Conservation (phyloP, 2,797 vertebrate genomes). For the Tadarida brasiliensis region DNA sequence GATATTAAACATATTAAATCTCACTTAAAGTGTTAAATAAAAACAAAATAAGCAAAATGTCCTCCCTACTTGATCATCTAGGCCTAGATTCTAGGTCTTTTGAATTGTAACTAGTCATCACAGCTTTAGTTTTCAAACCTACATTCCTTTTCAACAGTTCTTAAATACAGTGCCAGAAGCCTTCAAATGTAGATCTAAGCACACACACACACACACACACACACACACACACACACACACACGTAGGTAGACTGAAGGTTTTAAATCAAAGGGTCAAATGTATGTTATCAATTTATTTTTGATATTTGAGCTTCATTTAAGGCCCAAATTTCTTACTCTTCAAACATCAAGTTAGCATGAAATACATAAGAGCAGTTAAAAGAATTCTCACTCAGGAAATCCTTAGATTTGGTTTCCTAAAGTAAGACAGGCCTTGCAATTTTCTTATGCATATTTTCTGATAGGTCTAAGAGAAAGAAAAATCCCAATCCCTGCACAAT, state of each 20-base stretch:
- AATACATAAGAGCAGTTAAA: background rate
- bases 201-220: background rate
- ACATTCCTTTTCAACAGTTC: background rate
- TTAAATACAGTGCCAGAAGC: background rate
- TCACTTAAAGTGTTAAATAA: background rate
- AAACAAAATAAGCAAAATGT: background rate
- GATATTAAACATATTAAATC: slow-evolving; percentile 32
- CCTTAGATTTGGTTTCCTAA: slow-evolving; percentile 42
- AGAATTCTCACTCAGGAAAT: slow-evolving; percentile 1
- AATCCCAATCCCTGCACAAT: background rate
- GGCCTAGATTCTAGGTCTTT: background rate
- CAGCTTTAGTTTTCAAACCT: slow-evolving; percentile 10
- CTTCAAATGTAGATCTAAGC: slow-evolving; percentile 37
- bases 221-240: background rate
- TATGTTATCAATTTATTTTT: slow-evolving; percentile 39
- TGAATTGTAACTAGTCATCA: background rate
- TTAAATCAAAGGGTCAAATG: slow-evolving; percentile 30
- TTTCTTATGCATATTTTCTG: slow-evolving; percentile 33
- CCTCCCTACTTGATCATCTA: background rate
- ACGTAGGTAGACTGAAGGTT: background rate
- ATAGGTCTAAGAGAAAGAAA: background rate
- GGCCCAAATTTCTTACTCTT: slow-evolving; percentile 12
- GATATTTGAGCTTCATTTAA: background rate
- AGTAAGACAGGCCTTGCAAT: background rate
- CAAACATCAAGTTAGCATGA: slow-evolving; percentile 19